Conservation (phyloP, 2,888 invertebrate genomes). For the Furcula furcula region DNA sequence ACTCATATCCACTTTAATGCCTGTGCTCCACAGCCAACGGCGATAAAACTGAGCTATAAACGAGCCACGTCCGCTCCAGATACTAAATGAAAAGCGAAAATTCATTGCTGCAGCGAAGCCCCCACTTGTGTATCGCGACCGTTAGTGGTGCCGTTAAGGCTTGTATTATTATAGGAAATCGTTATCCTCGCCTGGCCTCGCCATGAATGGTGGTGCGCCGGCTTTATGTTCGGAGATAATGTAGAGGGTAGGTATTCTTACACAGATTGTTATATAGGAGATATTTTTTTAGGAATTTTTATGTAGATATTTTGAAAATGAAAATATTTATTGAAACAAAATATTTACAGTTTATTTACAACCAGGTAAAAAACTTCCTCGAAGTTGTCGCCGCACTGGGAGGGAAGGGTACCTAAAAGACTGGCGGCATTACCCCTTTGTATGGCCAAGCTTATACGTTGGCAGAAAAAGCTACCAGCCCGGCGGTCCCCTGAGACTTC, state of each 20-base stretch:
- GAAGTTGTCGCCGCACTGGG: too few relatives aligned
- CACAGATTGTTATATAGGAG: neutral
- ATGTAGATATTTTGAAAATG: too few relatives aligned
- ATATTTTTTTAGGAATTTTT: too few relatives aligned
- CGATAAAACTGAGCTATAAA: conserved; percentile 22
- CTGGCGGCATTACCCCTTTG: too few relatives aligned
- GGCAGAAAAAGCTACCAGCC: too few relatives aligned
- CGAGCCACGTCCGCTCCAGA: conserved; percentile 32
- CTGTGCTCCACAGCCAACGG: conserved; percentile 15
- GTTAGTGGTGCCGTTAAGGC: conserved; percentile 57
- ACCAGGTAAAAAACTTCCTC: too few relatives aligned
- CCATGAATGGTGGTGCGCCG: conserved; percentile 61
- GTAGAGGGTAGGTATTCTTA: neutral
- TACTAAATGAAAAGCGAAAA: conserved; percentile 60
- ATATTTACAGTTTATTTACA: too few relatives aligned
- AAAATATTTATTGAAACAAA: too few relatives aligned
- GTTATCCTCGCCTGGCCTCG: conserved; percentile 53
- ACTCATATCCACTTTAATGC: conserved; percentile 22
- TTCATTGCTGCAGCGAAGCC: conserved; percentile 54
- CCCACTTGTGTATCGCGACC: conserved; percentile 44
- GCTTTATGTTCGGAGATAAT: conserved; percentile 19
- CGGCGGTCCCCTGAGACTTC: too few relatives aligned
- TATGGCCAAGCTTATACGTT: too few relatives aligned
- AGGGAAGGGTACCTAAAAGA: too few relatives aligned
- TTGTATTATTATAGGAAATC: conserved; percentile 63